Conservation (phyloP, 2,113 vertebrate genomes). For the Indri indri region DNA sequence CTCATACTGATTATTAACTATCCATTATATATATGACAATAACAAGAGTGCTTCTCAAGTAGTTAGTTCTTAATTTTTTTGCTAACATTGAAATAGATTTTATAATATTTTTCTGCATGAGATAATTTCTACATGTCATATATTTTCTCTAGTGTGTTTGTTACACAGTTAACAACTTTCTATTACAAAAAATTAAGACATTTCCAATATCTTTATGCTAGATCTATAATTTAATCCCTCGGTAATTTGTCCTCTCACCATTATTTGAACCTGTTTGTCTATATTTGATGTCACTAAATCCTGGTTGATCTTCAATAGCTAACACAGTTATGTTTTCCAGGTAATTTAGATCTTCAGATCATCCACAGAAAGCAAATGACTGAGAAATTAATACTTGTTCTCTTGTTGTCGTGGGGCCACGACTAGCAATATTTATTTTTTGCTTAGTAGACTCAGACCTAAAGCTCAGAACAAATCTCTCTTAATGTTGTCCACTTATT, state of each 20-base stretch:
- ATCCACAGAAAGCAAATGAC: neutral
- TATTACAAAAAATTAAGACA: neutral
- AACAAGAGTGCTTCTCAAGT: neutral
- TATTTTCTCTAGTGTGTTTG: neutral
- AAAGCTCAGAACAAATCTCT: conserved; percentile 31
- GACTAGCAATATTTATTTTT: conserved; percentile 34
- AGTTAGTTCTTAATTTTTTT: neutral
- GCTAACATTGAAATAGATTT: neutral
- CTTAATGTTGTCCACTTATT: neutral
- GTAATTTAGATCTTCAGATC: neutral
- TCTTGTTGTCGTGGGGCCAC: conserved; percentile 3
- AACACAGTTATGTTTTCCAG: neutral
- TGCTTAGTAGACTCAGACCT: conserved; percentile 3
- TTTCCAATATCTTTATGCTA: neutral
- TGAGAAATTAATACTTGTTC: conserved; percentile 32
- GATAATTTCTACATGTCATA: neutral
- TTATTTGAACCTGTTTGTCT: neutral
- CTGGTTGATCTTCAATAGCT: neutral
- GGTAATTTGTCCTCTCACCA: neutral
- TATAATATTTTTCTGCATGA: neutral
- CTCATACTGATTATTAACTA: neutral
- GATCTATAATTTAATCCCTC: neutral
- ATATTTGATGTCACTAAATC: neutral
- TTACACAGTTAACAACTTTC: neutral
- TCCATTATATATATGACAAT: neutral